Evolutionary conservation across 2,888 invertebrate species (phyloP), one percentile per base, ranked within the genome.

Genomic region (Pachydiplax longipennis): DNA sequence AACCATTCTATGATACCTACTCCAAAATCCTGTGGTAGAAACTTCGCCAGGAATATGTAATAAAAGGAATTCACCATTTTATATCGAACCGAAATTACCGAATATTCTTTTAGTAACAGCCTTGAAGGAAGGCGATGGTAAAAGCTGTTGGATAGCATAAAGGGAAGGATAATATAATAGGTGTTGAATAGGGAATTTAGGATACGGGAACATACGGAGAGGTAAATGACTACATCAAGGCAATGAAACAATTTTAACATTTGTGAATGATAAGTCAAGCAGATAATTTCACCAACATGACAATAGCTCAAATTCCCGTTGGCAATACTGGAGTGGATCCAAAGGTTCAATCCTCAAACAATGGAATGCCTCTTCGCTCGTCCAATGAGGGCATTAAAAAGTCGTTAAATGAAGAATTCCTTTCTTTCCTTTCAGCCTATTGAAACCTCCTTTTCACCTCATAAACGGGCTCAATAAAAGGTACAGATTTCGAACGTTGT

Each of bases 401-500:
- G 61, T 65, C 61, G 58, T 83, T 37, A 87, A 87, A 35, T 0
- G 25, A 37, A 22, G 22, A 22, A 58, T 87, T 40, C 37, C 61
- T 37, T 2, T 35, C 61, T n/a, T 13, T 22, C 37, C n/a, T 37
- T 83, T 53, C 18, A 61, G 4, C 35, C 40, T 37, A 61, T 87
- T 37, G 87, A 25, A 65, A 6, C 31, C 87, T 87, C 53, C 82
- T 31, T 31, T 25, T 18, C 15, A 18, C 53, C 53, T 83, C 83
- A 58, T 65, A 87, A 87, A 87, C 35, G 37, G 37, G n/a, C 61
- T 61, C 61, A n/a, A 87, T 87, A 87, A 87, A 65, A 37, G 37
- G 37, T 87, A 87, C 87, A 65, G 53, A 87, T 87, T n/a, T 65
- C 61, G 87, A 12, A 6, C 61, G 25, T 58, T 61, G 37, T 61